These are phyloP conservation scores for Cephus pygmeus DNA, from an alignment of 2,888 invertebrate species.

Conservation along the genomic window DNA sequence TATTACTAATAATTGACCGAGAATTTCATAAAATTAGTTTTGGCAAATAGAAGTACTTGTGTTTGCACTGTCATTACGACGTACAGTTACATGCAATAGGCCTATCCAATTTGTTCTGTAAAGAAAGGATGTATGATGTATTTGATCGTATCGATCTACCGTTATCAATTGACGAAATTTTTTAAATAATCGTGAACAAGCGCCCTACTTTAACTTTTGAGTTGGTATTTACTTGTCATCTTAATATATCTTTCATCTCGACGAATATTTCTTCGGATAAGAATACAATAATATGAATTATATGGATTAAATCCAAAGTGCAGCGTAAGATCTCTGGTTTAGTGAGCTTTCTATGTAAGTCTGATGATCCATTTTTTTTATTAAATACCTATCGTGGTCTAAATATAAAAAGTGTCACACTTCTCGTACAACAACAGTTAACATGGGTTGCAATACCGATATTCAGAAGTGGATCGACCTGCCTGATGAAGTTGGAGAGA, in stretches of 20 bases:
- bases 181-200: neutral
- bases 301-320: neutral
- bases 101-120: neutral
- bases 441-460: neutral
- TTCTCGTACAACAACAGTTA: neutral
- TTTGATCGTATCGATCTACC: neutral
- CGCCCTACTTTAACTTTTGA: neutral
- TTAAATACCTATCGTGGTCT: neutral
- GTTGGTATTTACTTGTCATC: neutral
- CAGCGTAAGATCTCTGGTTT: neutral
- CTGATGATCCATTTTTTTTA: neutral
- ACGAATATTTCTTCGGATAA: neutral
- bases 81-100: neutral
- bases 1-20: neutral
- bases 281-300: neutral
- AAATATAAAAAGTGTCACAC: neutral
- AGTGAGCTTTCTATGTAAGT: neutral
- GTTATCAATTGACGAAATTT: neutral
- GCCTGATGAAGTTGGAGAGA: conserved; percentile 6
- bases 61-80: neutral
- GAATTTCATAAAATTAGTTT: neutral
- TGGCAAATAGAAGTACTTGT: neutral
- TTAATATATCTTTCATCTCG: too few species aligned
- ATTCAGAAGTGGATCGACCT: conserved; percentile 9
- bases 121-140: neutral